Percentiles rank a stretch among this genome's conserved stretches.
Evolutionary conservation across 2,888 invertebrate genomes (phyloP).

Genomic region (Pyrgus malvae): DNA sequence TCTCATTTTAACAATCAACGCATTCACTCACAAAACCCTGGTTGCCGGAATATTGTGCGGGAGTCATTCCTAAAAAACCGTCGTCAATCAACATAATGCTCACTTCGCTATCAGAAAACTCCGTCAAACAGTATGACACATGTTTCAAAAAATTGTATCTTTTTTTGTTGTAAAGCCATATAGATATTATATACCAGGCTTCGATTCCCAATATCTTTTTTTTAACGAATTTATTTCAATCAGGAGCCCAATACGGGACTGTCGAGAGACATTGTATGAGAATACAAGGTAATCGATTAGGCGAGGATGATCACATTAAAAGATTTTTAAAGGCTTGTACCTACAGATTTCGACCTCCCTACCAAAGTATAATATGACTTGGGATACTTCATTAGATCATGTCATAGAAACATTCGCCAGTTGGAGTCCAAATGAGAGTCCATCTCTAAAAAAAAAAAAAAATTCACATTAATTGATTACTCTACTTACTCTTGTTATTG

Average conservation of each 20-base stretch:
- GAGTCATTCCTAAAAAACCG: neutral
- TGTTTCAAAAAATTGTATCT: constrained; percentile 2
- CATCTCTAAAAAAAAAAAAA: constrained; percentile 13
- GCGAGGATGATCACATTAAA: constrained; percentile 13
- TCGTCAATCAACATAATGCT: neutral
- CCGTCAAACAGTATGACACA: constrained; percentile 2
- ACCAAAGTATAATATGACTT: constrained; percentile 25
- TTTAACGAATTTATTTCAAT: constrained; percentile 7
- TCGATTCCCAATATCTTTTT: constrained; percentile 14
- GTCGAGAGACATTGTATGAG: constrained; percentile 24
- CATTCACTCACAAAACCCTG: constrained; percentile 4
- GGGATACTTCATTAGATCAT: constrained; percentile 24
- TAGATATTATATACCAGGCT: constrained; percentile 4
- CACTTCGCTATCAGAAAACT: neutral
- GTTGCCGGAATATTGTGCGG: constrained; percentile 11
- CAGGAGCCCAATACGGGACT: constrained; percentile 22
- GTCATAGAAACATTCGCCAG: constrained; percentile 12
- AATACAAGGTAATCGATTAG: constrained; percentile 6
- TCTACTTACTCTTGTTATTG: constrained; percentile 11
- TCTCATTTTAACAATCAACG: constrained; percentile 5
- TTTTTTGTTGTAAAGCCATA: neutral
- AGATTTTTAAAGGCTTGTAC: constrained; percentile 25
- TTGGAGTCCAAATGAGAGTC: constrained; percentile 11
- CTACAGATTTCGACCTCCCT: constrained; percentile 24
- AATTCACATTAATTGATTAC: constrained; percentile 15